These are phyloP conservation scores for Stenoptilia bipunctidactyla DNA, from an alignment of 2,888 invertebrate species.

Conservation along the genomic window DNA sequence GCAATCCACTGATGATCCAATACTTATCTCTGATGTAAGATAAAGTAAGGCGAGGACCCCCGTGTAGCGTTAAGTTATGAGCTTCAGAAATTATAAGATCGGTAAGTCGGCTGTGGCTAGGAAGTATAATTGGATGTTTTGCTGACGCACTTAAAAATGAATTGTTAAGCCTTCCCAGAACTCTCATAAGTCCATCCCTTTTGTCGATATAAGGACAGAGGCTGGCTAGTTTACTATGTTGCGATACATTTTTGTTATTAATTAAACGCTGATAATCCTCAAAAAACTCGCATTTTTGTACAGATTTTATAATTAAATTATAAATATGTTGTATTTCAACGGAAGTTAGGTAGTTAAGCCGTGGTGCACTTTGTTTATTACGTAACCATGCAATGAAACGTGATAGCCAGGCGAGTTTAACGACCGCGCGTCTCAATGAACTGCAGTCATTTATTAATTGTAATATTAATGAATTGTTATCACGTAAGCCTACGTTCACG, in stretches of 20 bases:
- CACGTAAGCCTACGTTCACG: neutral
- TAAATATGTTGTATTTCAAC: neutral
- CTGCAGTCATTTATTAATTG: conserved; percentile 1
- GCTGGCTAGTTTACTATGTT: conserved; percentile 4
- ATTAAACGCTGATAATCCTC: neutral
- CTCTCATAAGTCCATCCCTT: neutral
- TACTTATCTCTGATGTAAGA: conserved; percentile 10
- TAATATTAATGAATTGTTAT: too few species aligned
- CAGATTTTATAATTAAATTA: neutral
- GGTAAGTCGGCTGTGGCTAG: conserved; percentile 3
- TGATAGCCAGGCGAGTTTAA: neutral
- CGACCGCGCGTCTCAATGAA: neutral
- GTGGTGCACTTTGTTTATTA: neutral
- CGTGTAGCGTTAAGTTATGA: conserved; percentile 10
- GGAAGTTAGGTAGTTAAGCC: neutral
- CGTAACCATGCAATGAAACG: neutral
- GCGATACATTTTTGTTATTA: neutral
- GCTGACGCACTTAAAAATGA: neutral
- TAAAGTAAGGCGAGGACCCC: conserved; percentile 11
- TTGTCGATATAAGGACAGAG: neutral
- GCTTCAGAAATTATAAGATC: conserved; percentile 11
- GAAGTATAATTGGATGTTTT: conserved; percentile 1
- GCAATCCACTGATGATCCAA: conserved; percentile 11
- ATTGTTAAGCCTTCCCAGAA: neutral
- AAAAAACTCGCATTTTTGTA: neutral